Evolutionary conservation across 2,113 vertebrate species (phyloP), one percentile per base, ranked within the genome.

Genomic region (Arothron firmamentum): DNA sequence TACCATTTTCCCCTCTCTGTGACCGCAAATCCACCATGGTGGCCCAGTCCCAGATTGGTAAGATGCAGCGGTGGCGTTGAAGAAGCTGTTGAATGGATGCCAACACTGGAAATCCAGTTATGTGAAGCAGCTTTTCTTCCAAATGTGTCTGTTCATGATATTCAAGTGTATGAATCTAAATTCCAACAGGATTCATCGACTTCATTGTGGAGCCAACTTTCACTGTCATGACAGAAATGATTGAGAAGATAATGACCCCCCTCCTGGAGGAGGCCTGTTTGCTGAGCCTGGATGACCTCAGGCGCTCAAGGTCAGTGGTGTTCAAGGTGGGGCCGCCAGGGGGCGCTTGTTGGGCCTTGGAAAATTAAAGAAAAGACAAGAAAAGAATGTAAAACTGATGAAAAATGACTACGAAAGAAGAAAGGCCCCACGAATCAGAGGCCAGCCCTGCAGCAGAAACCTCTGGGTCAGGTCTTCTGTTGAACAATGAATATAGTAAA

Each of bases 191-290:
- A 77, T 98, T 98, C 80, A 98, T 98, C 52, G 96, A 98, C 79
- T 98, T 97, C 86, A 98, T 98, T 0, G 96, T 98, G 91, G 96
- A 98, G 67, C 96, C 96, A 53, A 98, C 96, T 34, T 97, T 98
- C 82, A 93, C 92, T 41, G 93, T 98, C 79, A 82, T 98, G 80
- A 93, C 94, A 0, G 96, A 98, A 75, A 96, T 98, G 94, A 92
- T 92, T 0, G 94, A 98, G 78, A 95, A 93, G 87, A 95, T 98
- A 67, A 91, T 98, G 83, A 92, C 90, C 25, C 93, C 94, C 0
- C 87, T 97, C 5, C 89, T 93, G 0, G 92, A 97, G 4, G 94
- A 98, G 78, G 89, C 91, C 5, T 91, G 93, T 43, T 85, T 59
- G 34, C 84, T 91, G 23, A 90, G 82, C 20, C 78, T 90, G 48